These are phyloP conservation scores for Tigriopus californicus DNA, from an alignment of 2,888 invertebrate genomes.

Conservation along the genomic window DNA sequence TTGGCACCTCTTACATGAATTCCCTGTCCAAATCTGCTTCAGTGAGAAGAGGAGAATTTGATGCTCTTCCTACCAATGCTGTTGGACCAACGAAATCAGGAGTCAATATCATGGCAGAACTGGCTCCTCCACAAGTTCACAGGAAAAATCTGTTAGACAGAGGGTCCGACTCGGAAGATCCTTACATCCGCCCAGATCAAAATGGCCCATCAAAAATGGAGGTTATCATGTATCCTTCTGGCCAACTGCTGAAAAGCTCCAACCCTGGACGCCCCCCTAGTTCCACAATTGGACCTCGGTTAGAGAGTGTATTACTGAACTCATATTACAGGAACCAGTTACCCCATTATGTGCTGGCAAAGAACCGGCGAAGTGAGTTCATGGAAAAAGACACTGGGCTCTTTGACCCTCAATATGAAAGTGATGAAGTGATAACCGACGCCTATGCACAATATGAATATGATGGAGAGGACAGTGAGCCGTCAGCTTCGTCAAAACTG, in stretches of 20 bases:
- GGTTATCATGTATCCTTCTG: background rate
- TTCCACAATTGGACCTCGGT: background rate
- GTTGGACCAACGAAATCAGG: too few species aligned
- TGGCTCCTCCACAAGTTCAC: background rate
- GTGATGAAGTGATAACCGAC: background rate
- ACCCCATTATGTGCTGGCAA: background rate
- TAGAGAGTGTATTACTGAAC: background rate
- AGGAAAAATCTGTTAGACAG: background rate
- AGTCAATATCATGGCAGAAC: background rate
- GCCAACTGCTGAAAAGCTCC: background rate
- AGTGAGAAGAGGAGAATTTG: too few species aligned
- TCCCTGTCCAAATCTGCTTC: too few species aligned
- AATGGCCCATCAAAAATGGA: background rate
- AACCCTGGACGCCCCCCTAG: background rate
- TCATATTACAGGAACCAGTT: background rate
- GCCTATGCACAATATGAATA: background rate
- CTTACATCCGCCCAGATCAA: background rate
- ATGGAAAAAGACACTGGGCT: background rate
- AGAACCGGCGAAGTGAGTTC: background rate
- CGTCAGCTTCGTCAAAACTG: too few species aligned
- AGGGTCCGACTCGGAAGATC: background rate
- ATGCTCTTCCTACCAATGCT: too few species aligned
- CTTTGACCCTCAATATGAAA: background rate
- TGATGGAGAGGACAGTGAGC: background rate
- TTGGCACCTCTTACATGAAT: too few species aligned